phyloP scores from a whole-genome alignment of 2,888 invertebrate genomes.

The Tolmerus cingulatus region DNA sequence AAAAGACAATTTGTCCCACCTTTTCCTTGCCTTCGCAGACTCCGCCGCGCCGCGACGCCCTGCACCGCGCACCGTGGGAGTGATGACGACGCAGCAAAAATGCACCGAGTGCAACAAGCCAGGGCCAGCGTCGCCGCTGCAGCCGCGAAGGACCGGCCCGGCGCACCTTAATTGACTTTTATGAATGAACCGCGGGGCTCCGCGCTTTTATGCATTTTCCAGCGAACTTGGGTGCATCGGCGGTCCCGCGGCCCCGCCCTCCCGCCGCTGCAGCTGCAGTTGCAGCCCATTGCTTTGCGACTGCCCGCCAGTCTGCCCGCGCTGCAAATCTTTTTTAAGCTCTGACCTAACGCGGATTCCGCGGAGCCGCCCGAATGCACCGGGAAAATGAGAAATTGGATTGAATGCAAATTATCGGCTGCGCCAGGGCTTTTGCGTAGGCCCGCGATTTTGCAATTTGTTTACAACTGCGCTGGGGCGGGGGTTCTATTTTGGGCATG shows the following conservation, averaged over 20 bases:
- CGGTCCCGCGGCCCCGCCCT: neutral
- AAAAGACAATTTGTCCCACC: neutral
- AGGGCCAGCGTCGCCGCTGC: neutral
- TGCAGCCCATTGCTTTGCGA: neutral
- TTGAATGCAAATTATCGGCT: neutral
- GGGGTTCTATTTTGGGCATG: neutral
- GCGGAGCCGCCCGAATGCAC: neutral
- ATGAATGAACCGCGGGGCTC: neutral
- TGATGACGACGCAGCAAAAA: neutral
- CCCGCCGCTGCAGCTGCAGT: neutral
- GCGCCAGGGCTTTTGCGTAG: neutral
- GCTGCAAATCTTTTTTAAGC: neutral
- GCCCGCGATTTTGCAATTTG: neutral
- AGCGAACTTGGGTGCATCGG: neutral
- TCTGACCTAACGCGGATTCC: neutral
- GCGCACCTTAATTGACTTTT: conserved; percentile 6
- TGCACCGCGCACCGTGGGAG: neutral
- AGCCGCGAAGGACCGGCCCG: neutral
- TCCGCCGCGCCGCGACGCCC: neutral
- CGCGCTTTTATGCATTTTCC: neutral
- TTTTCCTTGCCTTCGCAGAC: neutral
- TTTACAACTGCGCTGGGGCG: neutral
- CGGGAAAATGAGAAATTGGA: neutral
- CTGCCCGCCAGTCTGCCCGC: neutral
- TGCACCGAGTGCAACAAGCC: conserved; percentile 3